Percentiles rank a stretch among this genome's conserved stretches.
phyloP scores from a whole-genome alignment of 2,888 invertebrate species.

The Nasonia oneida region DNA sequence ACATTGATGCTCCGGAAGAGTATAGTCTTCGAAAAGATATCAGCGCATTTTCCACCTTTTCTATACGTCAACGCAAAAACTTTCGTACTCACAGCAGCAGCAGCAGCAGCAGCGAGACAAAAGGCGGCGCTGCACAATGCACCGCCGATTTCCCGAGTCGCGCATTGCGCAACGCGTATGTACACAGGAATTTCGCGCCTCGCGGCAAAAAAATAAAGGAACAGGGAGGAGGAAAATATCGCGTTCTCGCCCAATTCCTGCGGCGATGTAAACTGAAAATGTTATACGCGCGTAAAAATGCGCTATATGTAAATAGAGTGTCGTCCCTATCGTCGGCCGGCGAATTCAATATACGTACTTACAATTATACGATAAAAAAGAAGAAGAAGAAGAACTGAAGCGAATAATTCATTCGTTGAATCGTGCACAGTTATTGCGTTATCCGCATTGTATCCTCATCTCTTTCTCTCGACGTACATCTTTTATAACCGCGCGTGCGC shows the following conservation, averaged over 20 bases:
- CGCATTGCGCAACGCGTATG: background rate
- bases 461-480: conserved; percentile 18
- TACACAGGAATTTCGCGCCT: conserved; percentile 11
- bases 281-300: background rate
- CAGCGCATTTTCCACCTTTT: too few relatives aligned
- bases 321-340: conserved; percentile 19
- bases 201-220: background rate
- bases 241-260: background rate
- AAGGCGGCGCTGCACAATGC: background rate
- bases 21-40: too few relatives aligned
- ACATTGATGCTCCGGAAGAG: too few relatives aligned
- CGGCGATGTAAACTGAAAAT: background rate
- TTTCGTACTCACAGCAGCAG: background rate
- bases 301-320: conserved; percentile 41
- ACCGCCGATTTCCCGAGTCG: conserved; percentile 26
- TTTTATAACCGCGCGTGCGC: background rate
- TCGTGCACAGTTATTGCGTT: background rate
- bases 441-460: conserved; percentile 32
- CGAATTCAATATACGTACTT: conserved; percentile 33
- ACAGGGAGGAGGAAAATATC: background rate
- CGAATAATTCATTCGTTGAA: conserved; percentile 10
- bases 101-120: background rate
- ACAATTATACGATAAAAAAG: background rate
- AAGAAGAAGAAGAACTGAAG: background rate
- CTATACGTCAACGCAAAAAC: background rate